Conservation (phyloP, 2,113 vertebrate species). For the Melanerpes aurifrons region DNA sequence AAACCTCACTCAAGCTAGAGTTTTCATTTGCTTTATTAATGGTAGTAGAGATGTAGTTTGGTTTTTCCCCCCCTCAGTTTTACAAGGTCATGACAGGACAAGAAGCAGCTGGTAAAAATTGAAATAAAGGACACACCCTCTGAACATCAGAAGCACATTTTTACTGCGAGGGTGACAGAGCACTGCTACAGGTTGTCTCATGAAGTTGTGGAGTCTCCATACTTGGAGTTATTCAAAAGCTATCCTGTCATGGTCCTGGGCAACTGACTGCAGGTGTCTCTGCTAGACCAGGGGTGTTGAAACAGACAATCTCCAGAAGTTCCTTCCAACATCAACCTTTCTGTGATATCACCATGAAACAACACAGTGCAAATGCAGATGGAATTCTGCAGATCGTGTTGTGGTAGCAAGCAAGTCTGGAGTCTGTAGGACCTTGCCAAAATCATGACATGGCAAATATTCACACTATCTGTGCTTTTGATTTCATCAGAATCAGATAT, state of each 20-base stretch:
- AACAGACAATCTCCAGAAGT: neutral
- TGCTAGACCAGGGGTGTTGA: neutral
- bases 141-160: neutral
- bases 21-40: neutral
- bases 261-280: neutral
- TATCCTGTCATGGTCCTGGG: rapidly evolving
- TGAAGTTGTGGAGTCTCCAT: neutral
- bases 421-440: neutral
- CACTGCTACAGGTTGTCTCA: neutral
- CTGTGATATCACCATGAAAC: neutral
- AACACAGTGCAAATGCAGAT: neutral
- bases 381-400: neutral
- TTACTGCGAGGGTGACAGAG: neutral
- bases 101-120: neutral
- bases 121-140: neutral
- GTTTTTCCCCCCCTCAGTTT: neutral
- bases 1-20: neutral
- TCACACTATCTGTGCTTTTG: neutral
- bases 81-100: neutral
- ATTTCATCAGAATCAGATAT: neutral
- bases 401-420: neutral
- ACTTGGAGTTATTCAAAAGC: neutral
- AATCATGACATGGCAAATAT: neutral
- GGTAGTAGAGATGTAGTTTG: neutral
- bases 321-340: neutral